phyloP scores from a whole-genome alignment of 2,113 vertebrate species.

The Cyprinodon tularosa region DNA sequence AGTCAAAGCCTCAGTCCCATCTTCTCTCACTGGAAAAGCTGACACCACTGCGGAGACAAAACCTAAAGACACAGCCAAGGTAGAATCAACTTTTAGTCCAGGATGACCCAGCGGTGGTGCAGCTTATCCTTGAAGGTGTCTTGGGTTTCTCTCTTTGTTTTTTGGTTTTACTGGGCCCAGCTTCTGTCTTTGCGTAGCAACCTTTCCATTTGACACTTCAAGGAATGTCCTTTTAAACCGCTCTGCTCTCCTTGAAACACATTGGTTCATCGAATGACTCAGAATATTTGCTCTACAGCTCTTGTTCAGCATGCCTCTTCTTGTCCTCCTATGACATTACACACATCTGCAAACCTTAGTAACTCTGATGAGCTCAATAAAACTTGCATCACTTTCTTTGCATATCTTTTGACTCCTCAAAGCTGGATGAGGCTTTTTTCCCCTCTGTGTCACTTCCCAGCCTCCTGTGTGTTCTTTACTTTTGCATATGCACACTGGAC shows the following conservation, averaged over 20 bases:
- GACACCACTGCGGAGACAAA: constrained; percentile 22
- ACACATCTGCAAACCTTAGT: constrained; percentile 11
- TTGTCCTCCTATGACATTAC: constrained; percentile 8
- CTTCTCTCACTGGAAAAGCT: constrained; percentile 28
- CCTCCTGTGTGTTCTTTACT: constrained; percentile 3
- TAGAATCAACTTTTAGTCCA: constrained; percentile 34
- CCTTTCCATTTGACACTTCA: background rate
- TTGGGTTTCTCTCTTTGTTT: background rate
- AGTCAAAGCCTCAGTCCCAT: constrained; percentile 42
- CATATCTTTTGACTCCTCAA: background rate
- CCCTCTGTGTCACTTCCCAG: constrained; percentile 1
- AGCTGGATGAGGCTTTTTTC: constrained; percentile 25
- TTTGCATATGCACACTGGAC: background rate
- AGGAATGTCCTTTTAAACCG: background rate
- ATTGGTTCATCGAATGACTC: background rate
- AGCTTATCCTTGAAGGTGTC: background rate
- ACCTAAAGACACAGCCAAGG: constrained; percentile 59
- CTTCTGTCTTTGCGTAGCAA: constrained; percentile 1
- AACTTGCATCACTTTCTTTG: background rate
- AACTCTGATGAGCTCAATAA: constrained; percentile 7
- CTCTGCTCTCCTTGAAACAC: constrained; percentile 7
- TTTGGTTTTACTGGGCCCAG: background rate
- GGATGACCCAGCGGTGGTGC: background rate
- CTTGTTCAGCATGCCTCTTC: constrained; percentile 8
- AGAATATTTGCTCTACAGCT: background rate